A percentile compares a stretch with the other conserved stretches of the same genome.
Conservation (phyloP, 2,888 invertebrate species). For the Machimus rusticus region DNA sequence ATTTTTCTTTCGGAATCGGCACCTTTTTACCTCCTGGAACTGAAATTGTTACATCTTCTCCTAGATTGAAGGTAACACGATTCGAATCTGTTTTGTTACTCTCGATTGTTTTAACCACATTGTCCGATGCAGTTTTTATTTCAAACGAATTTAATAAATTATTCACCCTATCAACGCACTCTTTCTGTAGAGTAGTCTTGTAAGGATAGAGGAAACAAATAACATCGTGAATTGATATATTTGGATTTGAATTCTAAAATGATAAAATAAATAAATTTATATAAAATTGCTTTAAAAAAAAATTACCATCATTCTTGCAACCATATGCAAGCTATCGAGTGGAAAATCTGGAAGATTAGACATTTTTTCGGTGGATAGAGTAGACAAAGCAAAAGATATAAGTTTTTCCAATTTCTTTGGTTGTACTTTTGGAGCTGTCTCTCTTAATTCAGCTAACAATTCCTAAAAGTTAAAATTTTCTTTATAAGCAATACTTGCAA, state of each 20-base stretch:
- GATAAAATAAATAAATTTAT: neutral
- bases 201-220: constrained; percentile 86
- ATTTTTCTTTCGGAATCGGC: constrained; percentile 53
- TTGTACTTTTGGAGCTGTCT: constrained; percentile 66
- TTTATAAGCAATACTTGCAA: neutral
- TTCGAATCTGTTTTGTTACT: constrained; percentile 1
- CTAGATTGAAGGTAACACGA: constrained; percentile 52
- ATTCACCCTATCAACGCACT: constrained; percentile 76
- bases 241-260: constrained; percentile 75
- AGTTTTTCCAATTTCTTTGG: constrained; percentile 58
- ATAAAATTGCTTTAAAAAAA: neutral
- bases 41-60: constrained; percentile 61
- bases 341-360: constrained; percentile 87
- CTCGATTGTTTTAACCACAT: constrained; percentile 50
- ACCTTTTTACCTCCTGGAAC: constrained; percentile 59
- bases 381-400: constrained; percentile 80
- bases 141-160: constrained; percentile 73
- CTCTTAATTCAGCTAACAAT: constrained; percentile 65
- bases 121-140: constrained; percentile 53
- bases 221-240: constrained; percentile 71
- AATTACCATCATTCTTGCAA: constrained; percentile 64
- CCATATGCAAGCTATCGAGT: constrained; percentile 75
- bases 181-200: constrained; percentile 77
- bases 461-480: constrained; percentile 63
- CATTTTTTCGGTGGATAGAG: constrained; percentile 77